Percentiles rank a stretch among this genome's conserved stretches.
Evolutionary conservation across 2,113 vertebrate species (phyloP).

Genomic region (Pomatostomus ruficeps): DNA sequence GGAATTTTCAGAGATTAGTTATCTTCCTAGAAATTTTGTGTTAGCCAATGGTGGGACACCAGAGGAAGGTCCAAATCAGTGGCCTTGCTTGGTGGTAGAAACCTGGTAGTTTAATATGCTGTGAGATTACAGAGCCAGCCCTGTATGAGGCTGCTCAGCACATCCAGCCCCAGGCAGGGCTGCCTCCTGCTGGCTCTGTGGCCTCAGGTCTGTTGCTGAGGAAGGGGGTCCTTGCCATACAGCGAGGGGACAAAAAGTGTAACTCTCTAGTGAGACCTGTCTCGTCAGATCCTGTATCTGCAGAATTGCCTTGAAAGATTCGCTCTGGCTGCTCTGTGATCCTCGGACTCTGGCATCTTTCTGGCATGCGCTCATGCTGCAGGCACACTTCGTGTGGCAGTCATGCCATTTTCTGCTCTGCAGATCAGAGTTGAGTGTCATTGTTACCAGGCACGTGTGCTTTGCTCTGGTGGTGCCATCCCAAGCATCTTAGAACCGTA

Average conservation of each 20-base stretch:
- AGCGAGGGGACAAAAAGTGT: neutral
- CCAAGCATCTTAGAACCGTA: neutral
- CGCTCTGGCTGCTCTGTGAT: neutral
- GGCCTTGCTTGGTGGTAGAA: neutral
- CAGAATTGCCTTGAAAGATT: neutral
- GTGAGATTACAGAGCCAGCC: neutral
- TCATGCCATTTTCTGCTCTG: neutral
- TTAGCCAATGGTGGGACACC: neutral
- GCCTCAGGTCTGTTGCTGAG: neutral
- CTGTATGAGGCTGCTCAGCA: neutral
- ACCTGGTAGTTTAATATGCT: neutral
- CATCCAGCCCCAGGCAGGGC: fast-evolving
- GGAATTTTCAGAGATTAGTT: neutral
- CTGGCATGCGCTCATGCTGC: neutral
- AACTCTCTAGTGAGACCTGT: neutral
- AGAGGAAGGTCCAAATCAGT: neutral
- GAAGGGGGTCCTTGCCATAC: neutral
- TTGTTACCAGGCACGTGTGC: neutral
- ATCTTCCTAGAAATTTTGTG: neutral
- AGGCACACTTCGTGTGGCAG: neutral
- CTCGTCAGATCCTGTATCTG: neutral
- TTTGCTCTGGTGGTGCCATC: neutral
- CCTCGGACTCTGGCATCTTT: neutral
- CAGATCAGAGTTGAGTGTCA: neutral
- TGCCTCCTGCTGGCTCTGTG: neutral